Evolutionary conservation across 2,797 vertebrate species (phyloP).

Genomic region (Characodon lateralis): DNA sequence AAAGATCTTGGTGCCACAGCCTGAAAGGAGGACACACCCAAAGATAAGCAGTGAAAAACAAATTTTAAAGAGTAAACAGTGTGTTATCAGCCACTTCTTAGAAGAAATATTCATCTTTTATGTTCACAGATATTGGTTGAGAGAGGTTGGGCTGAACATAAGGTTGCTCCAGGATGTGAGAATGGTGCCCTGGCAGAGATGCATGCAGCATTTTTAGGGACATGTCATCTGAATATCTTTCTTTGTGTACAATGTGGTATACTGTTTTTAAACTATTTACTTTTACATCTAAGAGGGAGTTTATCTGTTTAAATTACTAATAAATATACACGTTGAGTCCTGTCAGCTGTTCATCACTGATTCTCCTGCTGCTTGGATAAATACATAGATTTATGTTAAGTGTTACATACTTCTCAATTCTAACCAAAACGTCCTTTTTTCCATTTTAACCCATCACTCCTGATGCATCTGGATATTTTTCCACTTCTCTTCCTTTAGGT

Average conservation of each 20-base stretch:
- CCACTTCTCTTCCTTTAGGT: constrained; percentile 45
- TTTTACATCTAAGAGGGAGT: background rate
- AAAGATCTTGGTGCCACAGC: background rate
- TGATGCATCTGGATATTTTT: constrained; percentile 45
- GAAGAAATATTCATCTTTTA: background rate
- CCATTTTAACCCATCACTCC: constrained; percentile 42
- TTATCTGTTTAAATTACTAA: background rate
- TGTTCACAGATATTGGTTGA: background rate
- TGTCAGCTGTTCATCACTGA: background rate
- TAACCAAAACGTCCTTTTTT: background rate
- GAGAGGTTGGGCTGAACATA: background rate
- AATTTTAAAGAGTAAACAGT: constrained; percentile 2
- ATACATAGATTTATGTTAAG: background rate
- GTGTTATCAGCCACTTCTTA: background rate
- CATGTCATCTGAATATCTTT: background rate
- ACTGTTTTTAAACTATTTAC: background rate
- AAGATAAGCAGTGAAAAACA: constrained; percentile 1
- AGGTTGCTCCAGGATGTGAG: background rate
- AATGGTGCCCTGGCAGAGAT: background rate
- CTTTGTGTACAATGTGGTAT: background rate
- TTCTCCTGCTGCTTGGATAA: background rate
- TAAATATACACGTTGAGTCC: background rate
- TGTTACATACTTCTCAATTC: constrained; percentile 8
- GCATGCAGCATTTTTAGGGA: background rate
- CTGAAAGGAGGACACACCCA: background rate